These are phyloP conservation scores for Steinernema hermaphroditum DNA, from an alignment of 2,888 invertebrate genomes.

Conservation along the genomic window DNA sequence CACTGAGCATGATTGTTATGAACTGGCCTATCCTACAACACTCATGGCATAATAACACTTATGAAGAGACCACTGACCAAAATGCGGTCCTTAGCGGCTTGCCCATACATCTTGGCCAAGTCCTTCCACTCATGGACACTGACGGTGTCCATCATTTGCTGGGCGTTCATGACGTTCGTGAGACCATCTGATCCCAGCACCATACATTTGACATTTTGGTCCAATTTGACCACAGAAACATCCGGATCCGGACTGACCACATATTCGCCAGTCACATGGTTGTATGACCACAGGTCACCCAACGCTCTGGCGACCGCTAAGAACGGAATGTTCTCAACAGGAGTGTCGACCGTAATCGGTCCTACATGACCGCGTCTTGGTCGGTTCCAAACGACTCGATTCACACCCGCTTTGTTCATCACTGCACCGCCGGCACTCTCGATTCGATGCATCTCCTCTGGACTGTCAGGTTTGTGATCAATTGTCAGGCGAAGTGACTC, in stretches of 20 bases:
- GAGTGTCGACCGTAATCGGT: conserved; percentile 70
- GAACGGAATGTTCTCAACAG: conserved; percentile 90
- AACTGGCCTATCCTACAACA: conserved; percentile 34
- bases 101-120: conserved; percentile 31
- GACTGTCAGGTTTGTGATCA: conserved; percentile 93
- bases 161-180: conserved; percentile 89
- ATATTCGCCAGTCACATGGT: conserved; percentile 84
- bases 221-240: conserved; percentile 78
- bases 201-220: conserved; percentile 75
- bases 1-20: conserved; percentile 82
- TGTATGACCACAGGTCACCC: conserved; percentile 95
- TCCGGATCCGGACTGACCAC: conserved; percentile 98
- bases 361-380: conserved; percentile 71
- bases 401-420: conserved; percentile 80
- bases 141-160: conserved; percentile 82
- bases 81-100: neutral
- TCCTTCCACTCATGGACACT: conserved; percentile 41
- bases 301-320: conserved; percentile 92
- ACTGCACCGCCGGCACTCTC: conserved; percentile 68
- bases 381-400: conserved; percentile 94
- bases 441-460: conserved; percentile 81
- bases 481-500: conserved; percentile 73
- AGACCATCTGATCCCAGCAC: conserved; percentile 94
- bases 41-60: neutral
- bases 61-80: neutral